Conservation (phyloP, 2,113 vertebrate species). For the Perca fluviatilis region DNA sequence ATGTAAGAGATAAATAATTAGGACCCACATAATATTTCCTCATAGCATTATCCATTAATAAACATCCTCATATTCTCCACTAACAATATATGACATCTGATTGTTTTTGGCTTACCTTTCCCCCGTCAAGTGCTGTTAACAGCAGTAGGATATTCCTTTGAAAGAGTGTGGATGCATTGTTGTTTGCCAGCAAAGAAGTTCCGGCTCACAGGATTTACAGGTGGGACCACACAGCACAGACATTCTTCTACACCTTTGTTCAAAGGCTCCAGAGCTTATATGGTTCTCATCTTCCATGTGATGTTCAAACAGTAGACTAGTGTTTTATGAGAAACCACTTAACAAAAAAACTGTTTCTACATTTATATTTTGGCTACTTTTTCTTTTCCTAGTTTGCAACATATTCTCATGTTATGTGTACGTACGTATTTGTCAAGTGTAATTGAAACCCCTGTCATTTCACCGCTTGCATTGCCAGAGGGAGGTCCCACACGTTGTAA, state of each 20-base stretch:
- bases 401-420: not conserved
- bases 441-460: not conserved
- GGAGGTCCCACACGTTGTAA: constrained; percentile 5
- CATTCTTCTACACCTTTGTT: not conserved
- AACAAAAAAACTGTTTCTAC: not conserved
- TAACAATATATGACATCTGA: not conserved
- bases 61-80: not conserved
- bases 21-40: not conserved
- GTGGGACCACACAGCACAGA: not conserved
- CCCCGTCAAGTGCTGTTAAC: not conserved
- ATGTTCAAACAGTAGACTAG: not conserved
- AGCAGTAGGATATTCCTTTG: not conserved
- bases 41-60: not conserved
- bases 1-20: not conserved
- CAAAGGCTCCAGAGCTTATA: not conserved
- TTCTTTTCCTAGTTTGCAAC: not conserved
- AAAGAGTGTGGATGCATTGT: not conserved
- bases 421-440: not conserved
- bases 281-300: not conserved
- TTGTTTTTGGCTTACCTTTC: constrained; percentile 40
- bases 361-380: not conserved
- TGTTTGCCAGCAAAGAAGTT: not conserved
- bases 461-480: not conserved
- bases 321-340: not conserved
- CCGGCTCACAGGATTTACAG: constrained; percentile 28